phyloP scores from a whole-genome alignment of 2,113 vertebrate genomes.

The Ploceus nigricollis region DNA sequence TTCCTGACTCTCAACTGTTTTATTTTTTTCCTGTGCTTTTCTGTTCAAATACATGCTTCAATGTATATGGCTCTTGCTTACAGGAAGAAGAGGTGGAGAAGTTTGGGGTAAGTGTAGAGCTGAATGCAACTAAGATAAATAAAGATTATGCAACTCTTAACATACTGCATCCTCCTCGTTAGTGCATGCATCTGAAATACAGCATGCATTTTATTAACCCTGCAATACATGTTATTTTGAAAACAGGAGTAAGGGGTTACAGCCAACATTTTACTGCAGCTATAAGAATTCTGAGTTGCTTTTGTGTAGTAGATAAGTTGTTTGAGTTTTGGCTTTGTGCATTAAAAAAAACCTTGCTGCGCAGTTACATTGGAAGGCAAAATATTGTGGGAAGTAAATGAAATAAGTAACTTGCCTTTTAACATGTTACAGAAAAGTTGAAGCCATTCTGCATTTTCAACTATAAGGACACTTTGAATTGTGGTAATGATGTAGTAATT shows the following conservation, averaged over 20 bases:
- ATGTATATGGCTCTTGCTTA: constrained; percentile 95
- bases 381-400: neutral
- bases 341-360: neutral
- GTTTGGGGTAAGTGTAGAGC: constrained; percentile 96
- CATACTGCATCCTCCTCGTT: constrained; percentile 75
- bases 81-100: constrained; percentile 99
- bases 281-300: neutral
- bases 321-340: constrained; percentile 18
- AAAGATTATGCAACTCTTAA: constrained; percentile 73
- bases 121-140: constrained; percentile 73
- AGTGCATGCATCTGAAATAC: constrained; percentile 76
- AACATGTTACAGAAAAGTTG: neutral
- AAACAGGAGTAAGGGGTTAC: neutral
- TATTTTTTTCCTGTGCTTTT: constrained; percentile 85
- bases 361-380: neutral
- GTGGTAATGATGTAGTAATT: neutral
- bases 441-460: neutral
- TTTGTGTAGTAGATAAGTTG: neutral
- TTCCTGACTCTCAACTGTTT: constrained; percentile 76
- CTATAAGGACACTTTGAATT: neutral
- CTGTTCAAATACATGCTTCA: constrained; percentile 89
- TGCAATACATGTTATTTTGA: constrained; percentile 53
- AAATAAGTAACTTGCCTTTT: neutral
- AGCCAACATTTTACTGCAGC: neutral
- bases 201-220: constrained; percentile 82